Conservation (phyloP, 2,113 vertebrate species). For the Forbesichthys papilliferus region DNA sequence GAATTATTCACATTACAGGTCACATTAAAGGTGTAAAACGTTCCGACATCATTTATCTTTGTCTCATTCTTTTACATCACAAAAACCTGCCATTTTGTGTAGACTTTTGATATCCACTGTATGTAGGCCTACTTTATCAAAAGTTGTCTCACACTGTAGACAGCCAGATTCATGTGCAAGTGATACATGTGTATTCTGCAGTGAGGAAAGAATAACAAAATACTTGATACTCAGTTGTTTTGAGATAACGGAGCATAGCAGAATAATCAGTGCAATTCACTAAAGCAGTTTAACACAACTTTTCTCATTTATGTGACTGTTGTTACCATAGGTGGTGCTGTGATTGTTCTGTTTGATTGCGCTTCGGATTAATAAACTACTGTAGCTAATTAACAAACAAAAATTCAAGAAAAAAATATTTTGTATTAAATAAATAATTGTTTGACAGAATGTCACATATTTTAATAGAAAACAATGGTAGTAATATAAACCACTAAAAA, state of each 20-base stretch:
- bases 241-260: background rate
- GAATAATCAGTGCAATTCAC: background rate
- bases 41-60: too few species aligned
- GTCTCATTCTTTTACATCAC: too few species aligned
- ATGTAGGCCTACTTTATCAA: too few species aligned
- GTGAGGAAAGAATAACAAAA: background rate
- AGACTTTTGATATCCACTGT: too few species aligned
- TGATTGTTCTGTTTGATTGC: background rate
- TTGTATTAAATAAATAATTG: background rate
- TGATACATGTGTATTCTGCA: background rate
- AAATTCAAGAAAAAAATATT: background rate
- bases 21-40: too few species aligned
- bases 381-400: background rate
- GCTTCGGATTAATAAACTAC: background rate
- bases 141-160: background rate
- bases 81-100: too few species aligned
- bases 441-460: too few species aligned
- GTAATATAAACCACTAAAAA: too few species aligned
- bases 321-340: background rate
- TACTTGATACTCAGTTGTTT: background rate
- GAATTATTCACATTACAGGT: too few species aligned
- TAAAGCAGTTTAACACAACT: background rate
- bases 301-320: background rate
- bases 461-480: too few species aligned
- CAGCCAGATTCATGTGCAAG: too few species aligned